Evolutionary conservation across 2,797 vertebrate species (phyloP).

Genomic region (Macropus fuliginosus): DNA sequence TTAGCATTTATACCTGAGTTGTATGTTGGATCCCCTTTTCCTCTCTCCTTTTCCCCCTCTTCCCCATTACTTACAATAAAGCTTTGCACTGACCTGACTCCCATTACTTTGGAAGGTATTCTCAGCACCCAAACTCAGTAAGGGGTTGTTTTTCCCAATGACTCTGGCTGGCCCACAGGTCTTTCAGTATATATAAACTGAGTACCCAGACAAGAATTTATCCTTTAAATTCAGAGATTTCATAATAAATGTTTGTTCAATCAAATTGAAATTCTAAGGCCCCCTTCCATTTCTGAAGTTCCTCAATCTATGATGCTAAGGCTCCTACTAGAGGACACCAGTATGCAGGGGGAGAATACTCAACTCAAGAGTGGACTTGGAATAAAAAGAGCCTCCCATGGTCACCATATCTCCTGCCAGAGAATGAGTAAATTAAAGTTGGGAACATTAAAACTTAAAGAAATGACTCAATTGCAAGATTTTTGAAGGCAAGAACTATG

Average conservation of each 20-base stretch:
- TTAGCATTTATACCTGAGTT: background rate
- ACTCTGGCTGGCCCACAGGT: background rate
- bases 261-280: background rate
- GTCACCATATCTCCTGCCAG: background rate
- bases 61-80: background rate
- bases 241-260: background rate
- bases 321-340: background rate
- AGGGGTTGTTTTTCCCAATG: background rate
- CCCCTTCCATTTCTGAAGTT: background rate
- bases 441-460: background rate
- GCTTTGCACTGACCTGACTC: background rate
- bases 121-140: background rate
- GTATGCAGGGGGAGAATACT: background rate
- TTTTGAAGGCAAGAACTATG: background rate
- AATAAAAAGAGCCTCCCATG: background rate
- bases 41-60: background rate
- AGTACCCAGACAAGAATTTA: background rate
- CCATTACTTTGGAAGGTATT: background rate
- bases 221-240: background rate
- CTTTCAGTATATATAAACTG: background rate
- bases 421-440: background rate
- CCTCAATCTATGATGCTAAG: background rate
- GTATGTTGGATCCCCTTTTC: background rate
- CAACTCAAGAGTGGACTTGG: background rate
- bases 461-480: background rate